Conservation (phyloP, 1,140 invertebrate species). For the Atta colombica region DNA sequence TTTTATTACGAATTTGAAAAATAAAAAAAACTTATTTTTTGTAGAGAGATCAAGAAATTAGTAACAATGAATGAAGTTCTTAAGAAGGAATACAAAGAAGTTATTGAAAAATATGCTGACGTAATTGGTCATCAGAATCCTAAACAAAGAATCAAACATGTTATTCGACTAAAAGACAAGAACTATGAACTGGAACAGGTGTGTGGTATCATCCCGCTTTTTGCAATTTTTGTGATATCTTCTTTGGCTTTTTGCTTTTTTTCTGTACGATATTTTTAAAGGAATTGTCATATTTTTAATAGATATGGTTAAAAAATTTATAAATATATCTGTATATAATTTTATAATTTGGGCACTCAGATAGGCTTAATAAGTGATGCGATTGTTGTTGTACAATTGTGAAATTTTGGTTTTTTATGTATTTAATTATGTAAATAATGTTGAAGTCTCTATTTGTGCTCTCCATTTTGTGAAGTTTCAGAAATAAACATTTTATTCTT, state of each 20-base stretch:
- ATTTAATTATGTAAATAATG: constrained; percentile 47
- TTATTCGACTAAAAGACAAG: constrained; percentile 89
- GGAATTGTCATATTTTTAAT: constrained; percentile 70
- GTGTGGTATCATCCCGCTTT: constrained; percentile 74
- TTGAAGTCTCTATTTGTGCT: not conserved
- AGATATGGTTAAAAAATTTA: constrained; percentile 12
- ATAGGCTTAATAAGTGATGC: not conserved
- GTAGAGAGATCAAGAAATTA: constrained; percentile 77
- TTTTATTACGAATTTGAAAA: constrained; percentile 13
- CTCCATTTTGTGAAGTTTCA: not conserved
- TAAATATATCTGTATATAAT: constrained; percentile 1
- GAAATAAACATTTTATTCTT: too few relatives aligned
- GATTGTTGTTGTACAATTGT: not conserved
- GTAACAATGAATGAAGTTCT: constrained; percentile 73
- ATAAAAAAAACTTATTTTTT: constrained; percentile 43
- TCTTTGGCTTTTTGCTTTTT: constrained; percentile 5
- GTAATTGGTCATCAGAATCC: constrained; percentile 90
- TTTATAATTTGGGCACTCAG: constrained; percentile 18
- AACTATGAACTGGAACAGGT: constrained; percentile 87
- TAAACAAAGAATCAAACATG: constrained; percentile 90
- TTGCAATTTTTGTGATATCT: constrained; percentile 63
- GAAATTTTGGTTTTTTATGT: constrained; percentile 29
- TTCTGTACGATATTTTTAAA: constrained; percentile 76
- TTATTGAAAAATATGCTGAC: constrained; percentile 88
- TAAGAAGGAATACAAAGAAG: constrained; percentile 86